Evolutionary conservation across 1,140 invertebrate species (phyloP).

Genomic region (Drosophila nasuta): DNA sequence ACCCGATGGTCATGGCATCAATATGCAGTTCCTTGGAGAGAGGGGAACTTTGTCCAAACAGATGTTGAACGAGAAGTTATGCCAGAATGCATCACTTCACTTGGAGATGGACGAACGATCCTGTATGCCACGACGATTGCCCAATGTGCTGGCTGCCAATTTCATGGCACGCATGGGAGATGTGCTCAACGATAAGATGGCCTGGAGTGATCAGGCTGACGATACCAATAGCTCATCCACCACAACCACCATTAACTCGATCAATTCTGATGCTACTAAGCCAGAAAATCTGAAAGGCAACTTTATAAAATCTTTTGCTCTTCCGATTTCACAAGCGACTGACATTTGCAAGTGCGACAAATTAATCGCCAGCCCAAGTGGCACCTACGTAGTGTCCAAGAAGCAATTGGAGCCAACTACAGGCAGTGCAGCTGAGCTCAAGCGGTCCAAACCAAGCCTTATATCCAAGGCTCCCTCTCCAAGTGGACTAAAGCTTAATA

Average conservation of each 20-base stretch:
- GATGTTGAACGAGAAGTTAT: slow-evolving; percentile 21
- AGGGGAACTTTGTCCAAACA: slow-evolving; percentile 4
- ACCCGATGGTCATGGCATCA: slow-evolving; percentile 37
- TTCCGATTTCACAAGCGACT: not conserved
- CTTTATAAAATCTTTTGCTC: not conserved
- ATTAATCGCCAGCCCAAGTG: not conserved
- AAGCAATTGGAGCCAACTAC: not conserved
- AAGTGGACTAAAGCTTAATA: not conserved
- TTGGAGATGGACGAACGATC: slow-evolving; percentile 32
- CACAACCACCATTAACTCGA: not conserved
- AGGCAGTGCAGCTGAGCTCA: not conserved
- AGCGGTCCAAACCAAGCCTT: not conserved
- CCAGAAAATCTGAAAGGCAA: not conserved
- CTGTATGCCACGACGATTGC: slow-evolving; percentile 28
- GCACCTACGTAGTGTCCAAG: not conserved
- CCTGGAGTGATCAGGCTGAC: slow-evolving; percentile 4
- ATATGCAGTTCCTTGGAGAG: slow-evolving; percentile 39
- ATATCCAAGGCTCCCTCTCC: slow-evolving; percentile 3
- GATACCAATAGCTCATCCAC: not conserved
- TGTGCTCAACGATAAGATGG: slow-evolving; percentile 35
- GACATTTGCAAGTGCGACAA: not conserved
- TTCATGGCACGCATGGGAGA: slow-evolving; percentile 44
- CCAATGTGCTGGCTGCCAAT: slow-evolving; percentile 42
- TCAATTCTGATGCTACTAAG: not conserved
- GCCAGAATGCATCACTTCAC: slow-evolving; percentile 20